Base-by-base conservation (phyloP, 2,113 vertebrate genomes). In the Carollia perspicillata region DNA sequence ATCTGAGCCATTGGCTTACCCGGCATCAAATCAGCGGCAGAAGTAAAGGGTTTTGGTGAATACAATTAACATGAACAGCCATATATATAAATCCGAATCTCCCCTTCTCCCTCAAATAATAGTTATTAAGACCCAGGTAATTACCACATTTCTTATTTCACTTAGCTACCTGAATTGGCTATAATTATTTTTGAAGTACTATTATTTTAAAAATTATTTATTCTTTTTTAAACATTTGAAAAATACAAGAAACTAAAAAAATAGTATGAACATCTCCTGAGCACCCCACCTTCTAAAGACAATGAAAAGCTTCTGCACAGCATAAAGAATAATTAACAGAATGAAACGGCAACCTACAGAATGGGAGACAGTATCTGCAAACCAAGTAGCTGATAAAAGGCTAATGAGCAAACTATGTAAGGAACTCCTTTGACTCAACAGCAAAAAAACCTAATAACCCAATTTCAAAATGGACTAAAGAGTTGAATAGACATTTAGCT, bases 161-260 rank as follows among this genome's bases (percentile, higher is more conserved):
- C 23, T 66, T 72, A 81, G 47, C 20, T 89, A 88, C 37, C 71
- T 88, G 26, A 77, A 69, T 83, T 44, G 47, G 35, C 20, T 93
- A 6, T 91, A 71, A 78, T 55, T 91, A 9, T 20, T 75, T 89
- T 86, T 93, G 6, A 85, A 94, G 83, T 71, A 47, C 33, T 90
- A 53, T 83, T 63, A 9, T 87, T 89, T 90, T 89, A 81, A 86
- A 51, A 83, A 88, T 68, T 63, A 10, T 10, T 77, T 79, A 9
- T 33, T 85, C 12, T 18, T 65, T 87, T 85, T 51, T 95, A 20
- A 77, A 28, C 33, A 88, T 85, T 90, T 84, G 53, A 33, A 92
- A 93, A 94, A 84, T 71, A 88, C 2, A 63, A 71, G 44, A 88
- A 94, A 87, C 37, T 72, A 92, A 47, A 66, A 93, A 93, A 84